phyloP scores from a whole-genome alignment of 2,797 vertebrate genomes.

The Danio choprae region DNA sequence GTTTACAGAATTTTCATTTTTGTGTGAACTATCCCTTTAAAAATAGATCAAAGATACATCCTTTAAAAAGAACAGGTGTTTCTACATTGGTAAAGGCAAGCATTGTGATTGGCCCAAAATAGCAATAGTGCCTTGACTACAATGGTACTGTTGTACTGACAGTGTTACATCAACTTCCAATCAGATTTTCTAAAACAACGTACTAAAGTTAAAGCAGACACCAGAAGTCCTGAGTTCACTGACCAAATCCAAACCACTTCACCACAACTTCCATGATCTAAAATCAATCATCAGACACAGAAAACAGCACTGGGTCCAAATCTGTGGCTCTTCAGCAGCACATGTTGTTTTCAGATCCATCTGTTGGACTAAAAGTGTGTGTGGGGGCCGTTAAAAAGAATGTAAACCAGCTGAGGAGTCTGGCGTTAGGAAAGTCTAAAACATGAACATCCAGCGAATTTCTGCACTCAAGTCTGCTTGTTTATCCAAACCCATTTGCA shows the following conservation, averaged over 20 bases:
- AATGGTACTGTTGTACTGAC: too few species aligned
- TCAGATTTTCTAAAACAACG: slow-evolving; percentile 8
- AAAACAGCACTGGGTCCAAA: slow-evolving; percentile 9
- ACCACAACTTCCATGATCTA: not conserved
- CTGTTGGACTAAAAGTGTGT: slow-evolving; percentile 41
- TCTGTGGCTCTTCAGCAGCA: slow-evolving; percentile 3
- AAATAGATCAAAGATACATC: not conserved
- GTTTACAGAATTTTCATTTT: too few species aligned
- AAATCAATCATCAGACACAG: not conserved
- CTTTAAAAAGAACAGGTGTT: not conserved
- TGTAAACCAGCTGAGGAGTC: slow-evolving; percentile 48
- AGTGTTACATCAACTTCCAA: not conserved
- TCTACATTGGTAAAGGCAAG: not conserved
- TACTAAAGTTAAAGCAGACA: not conserved
- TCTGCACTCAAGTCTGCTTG: not conserved
- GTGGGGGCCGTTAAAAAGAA: slow-evolving; percentile 49
- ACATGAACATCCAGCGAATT: slow-evolving; percentile 24
- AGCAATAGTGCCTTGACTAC: not conserved
- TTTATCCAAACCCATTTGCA: slow-evolving; percentile 1
- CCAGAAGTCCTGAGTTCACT: not conserved
- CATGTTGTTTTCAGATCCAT: slow-evolving; percentile 36
- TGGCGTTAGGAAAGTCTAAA: slow-evolving; percentile 52
- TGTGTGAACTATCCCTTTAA: too few species aligned
- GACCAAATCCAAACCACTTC: not conserved
- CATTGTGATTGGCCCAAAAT: not conserved